Base-by-base conservation (phyloP, 1,140 invertebrate genomes). In the Pygmarrhopalites habei region DNA sequence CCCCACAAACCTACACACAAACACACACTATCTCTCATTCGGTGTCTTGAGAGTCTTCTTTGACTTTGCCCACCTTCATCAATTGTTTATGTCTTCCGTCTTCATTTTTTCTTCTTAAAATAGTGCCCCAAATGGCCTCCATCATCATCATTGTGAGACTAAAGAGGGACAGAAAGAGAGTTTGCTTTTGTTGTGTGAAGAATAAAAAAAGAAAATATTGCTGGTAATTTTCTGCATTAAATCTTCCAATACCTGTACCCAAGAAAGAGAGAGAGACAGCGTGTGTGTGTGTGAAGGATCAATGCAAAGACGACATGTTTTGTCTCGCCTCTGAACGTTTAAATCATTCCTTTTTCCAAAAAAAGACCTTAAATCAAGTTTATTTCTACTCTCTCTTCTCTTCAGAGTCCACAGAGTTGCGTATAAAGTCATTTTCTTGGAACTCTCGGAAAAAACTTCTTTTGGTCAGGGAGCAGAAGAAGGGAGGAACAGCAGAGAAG, bases 351-450 rank as follows among this genome's bases (percentile, higher is more conserved):
- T 26, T 46, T 53, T n/a, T n/a, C n/a, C n/a, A n/a, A n/a, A n/a
- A n/a, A n/a, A n/a, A 19, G 30, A 55, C 60, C 26, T 61, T 61
- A 61, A 61, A 61, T 61, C 60, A 61, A 51, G 35, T 43, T 61
- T 52, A 61, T 61, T 61, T 35, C 32, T 35, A 35, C 5, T 35
- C 5, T 35, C 32, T 15, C 5, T 35, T 5, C 32, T 35, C n/a
- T 35, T 35, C 32, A 35, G 5, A 35, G 15, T 35, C 5, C 32
- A 35, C 15, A 35, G n/a, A n/a, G n/a, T 35, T 7, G 15, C 28
- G 47, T 65, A 65, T 65, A 49, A 65, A 65, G 63, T 60, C 52
- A 60, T 65, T 65, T 53, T 60, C 58, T 49, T 43, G 53, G 58
- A 65, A 65, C 52, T 60, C n/a, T n/a, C n/a, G n/a, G n/a, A n/a